These are phyloP conservation scores for Chiloscyllium plagiosum DNA, from an alignment of 2,113 vertebrate genomes.

Conservation along the genomic window DNA sequence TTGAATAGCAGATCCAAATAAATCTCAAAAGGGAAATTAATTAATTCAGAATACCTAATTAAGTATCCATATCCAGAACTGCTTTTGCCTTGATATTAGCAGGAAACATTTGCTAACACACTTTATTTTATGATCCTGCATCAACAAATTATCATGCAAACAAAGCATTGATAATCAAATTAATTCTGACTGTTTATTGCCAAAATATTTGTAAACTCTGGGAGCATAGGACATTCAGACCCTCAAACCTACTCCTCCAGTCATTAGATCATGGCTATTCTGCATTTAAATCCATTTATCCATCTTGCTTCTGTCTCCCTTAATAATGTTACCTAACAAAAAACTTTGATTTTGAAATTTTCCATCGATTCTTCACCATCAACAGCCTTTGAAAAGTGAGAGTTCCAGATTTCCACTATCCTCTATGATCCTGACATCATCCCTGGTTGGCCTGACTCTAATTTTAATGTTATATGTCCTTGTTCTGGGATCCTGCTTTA, in stretches of 20 bases:
- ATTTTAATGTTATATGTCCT: neutral
- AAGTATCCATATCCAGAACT: neutral
- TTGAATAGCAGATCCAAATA: neutral
- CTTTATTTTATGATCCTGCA: neutral
- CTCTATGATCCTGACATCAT: neutral
- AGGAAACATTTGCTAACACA: neutral
- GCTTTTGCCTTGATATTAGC: neutral
- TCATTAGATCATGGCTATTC: too few species aligned
- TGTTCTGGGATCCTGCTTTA: too few species aligned
- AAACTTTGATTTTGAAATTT: neutral
- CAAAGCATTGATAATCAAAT: neutral
- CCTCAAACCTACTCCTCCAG: neutral
- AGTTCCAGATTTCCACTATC: neutral
- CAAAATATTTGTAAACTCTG: neutral
- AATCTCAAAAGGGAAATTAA: neutral
- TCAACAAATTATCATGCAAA: neutral
- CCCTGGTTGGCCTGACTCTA: neutral
- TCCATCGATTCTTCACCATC: neutral
- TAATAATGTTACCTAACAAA: too few species aligned
- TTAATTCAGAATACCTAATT: neutral
- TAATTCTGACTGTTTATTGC: neutral
- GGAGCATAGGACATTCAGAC: neutral
- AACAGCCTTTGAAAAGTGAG: neutral
- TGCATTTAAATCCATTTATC: too few species aligned
- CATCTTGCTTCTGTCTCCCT: too few species aligned